A percentile compares a stretch with the other conserved stretches of the same genome.
These are phyloP conservation scores for Ailurus styani DNA, from an alignment of 2,113 vertebrate genomes.

Conservation along the genomic window DNA sequence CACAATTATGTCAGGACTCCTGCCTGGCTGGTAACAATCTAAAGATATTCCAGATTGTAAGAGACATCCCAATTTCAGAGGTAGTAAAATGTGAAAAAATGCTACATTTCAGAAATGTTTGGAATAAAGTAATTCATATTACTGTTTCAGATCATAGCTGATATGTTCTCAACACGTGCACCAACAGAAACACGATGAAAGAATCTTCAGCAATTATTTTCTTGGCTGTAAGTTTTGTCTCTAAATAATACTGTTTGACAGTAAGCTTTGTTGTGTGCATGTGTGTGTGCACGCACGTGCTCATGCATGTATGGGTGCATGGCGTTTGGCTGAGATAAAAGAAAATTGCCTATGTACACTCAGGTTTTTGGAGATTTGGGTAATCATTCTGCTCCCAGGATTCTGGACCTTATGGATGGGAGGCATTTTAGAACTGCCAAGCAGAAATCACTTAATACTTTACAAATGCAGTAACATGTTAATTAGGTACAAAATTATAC, in stretches of 20 bases:
- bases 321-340: background rate
- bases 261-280: background rate
- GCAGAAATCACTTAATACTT: constrained; percentile 29
- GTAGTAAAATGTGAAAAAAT: background rate
- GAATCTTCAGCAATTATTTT: constrained; percentile 8
- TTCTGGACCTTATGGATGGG: background rate
- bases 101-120: background rate
- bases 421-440: constrained; percentile 11
- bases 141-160: background rate
- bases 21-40: background rate
- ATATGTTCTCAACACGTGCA: background rate
- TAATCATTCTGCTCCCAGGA: constrained; percentile 1
- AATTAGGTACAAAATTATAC: constrained; percentile 47
- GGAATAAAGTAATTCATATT: background rate
- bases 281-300: accelerated
- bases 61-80: background rate
- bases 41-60: background rate
- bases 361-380: background rate
- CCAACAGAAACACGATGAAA: background rate
- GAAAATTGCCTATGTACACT: background rate
- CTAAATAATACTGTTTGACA: background rate
- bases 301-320: accelerated
- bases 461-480: constrained; percentile 23
- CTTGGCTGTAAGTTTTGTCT: background rate
- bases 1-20: background rate